These are phyloP conservation scores for Vesta saturnalis DNA, from an alignment of 2,888 invertebrate species.

Conservation along the genomic window DNA sequence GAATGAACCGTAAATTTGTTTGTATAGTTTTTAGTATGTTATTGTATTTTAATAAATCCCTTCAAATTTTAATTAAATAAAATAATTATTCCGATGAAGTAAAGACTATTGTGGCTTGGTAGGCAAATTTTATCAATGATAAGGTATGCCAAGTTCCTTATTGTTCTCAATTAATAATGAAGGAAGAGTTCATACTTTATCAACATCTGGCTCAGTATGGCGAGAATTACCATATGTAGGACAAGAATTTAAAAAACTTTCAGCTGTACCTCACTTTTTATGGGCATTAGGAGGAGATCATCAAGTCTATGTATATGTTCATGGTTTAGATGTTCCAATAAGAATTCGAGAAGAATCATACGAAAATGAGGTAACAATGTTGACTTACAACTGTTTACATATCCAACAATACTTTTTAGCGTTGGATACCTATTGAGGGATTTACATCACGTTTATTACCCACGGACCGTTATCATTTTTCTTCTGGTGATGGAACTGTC, in stretches of 20 bases:
- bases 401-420: constrained; percentile 61
- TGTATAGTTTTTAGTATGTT: too few species aligned
- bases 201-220: constrained; percentile 85
- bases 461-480: constrained; percentile 88
- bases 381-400: too few species aligned
- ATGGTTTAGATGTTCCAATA: constrained; percentile 90
- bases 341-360: constrained; percentile 89
- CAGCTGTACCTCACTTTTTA: constrained; percentile 84
- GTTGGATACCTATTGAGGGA: constrained; percentile 92
- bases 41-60: too few species aligned
- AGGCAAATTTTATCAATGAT: too few species aligned
- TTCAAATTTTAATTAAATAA: too few species aligned
- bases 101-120: too few species aligned
- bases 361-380: constrained; percentile 92
- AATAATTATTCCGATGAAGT: too few species aligned
- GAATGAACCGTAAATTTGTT: too few species aligned
- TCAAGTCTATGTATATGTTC: constrained; percentile 91
- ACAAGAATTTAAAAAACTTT: constrained; percentile 88
- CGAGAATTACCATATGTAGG: constrained; percentile 86
- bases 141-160: constrained; percentile 74
- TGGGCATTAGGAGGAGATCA: constrained; percentile 96
- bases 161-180: constrained; percentile 88
- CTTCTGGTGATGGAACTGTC: constrained; percentile 82
- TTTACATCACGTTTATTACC: constrained; percentile 85
- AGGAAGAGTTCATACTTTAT: constrained; percentile 86